Percentiles rank a stretch among this genome's conserved stretches.
Evolutionary conservation across 1,140 invertebrate genomes (phyloP).

Genomic region (Propsilocerus akamusi): DNA sequence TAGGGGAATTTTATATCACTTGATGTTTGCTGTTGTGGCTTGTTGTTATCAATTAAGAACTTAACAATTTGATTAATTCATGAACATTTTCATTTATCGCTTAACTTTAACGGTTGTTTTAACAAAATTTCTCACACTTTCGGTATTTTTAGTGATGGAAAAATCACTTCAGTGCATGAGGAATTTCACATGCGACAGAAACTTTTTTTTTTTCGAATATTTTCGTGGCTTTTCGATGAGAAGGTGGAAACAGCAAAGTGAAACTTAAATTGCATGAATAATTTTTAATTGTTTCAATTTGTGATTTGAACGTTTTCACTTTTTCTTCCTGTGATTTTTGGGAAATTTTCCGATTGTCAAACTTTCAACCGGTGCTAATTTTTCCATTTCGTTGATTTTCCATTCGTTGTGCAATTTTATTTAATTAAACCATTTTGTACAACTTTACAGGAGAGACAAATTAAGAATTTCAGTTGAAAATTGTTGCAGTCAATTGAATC

Average conservation of each 20-base stretch:
- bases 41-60: background rate
- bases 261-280: slow-evolving; percentile 3
- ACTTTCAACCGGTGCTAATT: slow-evolving; percentile 3
- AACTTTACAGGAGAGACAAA: too few relatives aligned
- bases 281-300: slow-evolving; percentile 4
- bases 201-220: too few relatives aligned
- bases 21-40: too few relatives aligned
- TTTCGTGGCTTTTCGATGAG: background rate
- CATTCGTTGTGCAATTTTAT: too few relatives aligned
- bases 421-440: too few relatives aligned
- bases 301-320: background rate
- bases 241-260: background rate
- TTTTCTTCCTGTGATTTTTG: background rate
- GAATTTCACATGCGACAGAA: too few relatives aligned
- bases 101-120: background rate
- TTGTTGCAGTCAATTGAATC: too few relatives aligned
- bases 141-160: too few relatives aligned
- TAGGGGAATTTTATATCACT: too few relatives aligned
- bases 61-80: background rate
- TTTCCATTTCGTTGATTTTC: too few relatives aligned
- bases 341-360: background rate
- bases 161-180: too few relatives aligned
- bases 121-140: background rate
- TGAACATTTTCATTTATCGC: background rate
- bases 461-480: too few relatives aligned